Conservation (phyloP, 2,888 invertebrate genomes). For the Leptopilina syphax region DNA sequence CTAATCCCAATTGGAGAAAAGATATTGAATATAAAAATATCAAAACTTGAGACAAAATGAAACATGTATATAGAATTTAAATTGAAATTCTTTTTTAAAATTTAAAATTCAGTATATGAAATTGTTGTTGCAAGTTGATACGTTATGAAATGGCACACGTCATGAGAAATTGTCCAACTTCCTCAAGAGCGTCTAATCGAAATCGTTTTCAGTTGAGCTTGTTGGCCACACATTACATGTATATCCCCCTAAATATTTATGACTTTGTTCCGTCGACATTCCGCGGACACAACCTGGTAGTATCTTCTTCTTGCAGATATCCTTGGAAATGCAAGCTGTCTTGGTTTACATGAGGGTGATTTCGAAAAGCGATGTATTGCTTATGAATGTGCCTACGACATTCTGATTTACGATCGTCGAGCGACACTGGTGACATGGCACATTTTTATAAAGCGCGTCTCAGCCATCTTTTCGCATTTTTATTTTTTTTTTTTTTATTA, state of each 20-base stretch:
- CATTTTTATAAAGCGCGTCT: conserved; percentile 30
- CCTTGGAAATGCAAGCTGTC: conserved; percentile 22
- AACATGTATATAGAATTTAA: no score
- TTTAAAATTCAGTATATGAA: no score
- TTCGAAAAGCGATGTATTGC: conserved; percentile 39
- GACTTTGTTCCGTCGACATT: conserved; percentile 19
- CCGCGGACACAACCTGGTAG: conserved; percentile 30
- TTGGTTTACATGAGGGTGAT: conserved; percentile 34
- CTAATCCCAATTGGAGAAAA: no score
- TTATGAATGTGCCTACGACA: conserved; percentile 49
- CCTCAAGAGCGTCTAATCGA: not conserved
- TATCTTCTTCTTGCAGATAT: conserved; percentile 38
- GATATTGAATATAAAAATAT: no score
- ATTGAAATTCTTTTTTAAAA: no score
- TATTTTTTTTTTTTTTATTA: not conserved
- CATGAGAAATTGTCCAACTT: conserved; percentile 14
- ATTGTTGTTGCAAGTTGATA: no score
- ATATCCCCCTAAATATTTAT: conserved; percentile 19
- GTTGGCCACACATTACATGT: conserved; percentile 9
- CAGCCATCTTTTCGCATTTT: conserved; percentile 3
- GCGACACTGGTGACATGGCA: conserved; percentile 44
- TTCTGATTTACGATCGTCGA: conserved; percentile 54
- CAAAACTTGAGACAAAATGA: no score
- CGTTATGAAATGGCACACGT: not conserved
- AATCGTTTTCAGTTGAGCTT: not conserved